Conservation (phyloP, 2,797 vertebrate genomes). For the Eremophila alpestris region DNA sequence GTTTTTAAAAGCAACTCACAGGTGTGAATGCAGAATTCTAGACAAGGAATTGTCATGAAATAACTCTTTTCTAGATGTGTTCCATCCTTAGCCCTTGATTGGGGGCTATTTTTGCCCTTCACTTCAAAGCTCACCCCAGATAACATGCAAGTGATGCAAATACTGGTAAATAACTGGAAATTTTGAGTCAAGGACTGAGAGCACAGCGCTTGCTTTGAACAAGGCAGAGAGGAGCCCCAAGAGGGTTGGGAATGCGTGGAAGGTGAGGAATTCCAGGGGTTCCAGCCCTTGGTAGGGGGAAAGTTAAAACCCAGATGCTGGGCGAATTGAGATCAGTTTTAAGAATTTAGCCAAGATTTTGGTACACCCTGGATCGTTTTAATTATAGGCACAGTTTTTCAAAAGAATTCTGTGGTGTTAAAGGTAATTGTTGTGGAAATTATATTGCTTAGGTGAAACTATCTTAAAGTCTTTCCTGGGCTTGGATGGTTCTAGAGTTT, state of each 20-base stretch:
- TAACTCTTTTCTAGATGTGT: background rate
- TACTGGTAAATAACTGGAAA: background rate
- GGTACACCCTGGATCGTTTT: background rate
- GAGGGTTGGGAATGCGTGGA: background rate
- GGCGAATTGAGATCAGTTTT: background rate
- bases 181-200: background rate
- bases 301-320: background rate
- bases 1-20: background rate
- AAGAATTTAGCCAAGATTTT: background rate
- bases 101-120: background rate
- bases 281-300: background rate
- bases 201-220: rapidly evolving
- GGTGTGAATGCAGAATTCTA: background rate
- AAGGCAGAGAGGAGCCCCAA: background rate
- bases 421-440: background rate
- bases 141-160: background rate
- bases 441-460: background rate
- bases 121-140: background rate
- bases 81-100: background rate
- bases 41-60: background rate
- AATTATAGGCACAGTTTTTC: background rate
- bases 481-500: background rate
- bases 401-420: background rate
- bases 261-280: background rate
- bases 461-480: background rate